Evolutionary conservation across 2,797 vertebrate species (phyloP).

Genomic region (Coendou prehensilis): DNA sequence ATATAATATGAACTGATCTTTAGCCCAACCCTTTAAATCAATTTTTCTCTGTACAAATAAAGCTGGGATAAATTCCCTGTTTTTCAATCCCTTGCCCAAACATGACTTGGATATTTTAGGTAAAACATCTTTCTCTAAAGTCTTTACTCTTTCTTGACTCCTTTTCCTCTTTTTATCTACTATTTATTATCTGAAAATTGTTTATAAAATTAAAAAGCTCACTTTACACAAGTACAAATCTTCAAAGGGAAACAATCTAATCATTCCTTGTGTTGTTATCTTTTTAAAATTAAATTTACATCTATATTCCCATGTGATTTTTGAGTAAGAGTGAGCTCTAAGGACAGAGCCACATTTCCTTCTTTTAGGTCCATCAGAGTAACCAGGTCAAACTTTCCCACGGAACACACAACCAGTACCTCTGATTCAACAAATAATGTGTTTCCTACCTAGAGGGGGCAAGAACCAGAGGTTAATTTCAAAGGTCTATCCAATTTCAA

Average conservation of each 20-base stretch:
- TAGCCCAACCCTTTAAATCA: constrained; percentile 18
- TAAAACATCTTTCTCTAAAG: not conserved
- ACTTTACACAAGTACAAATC: not conserved
- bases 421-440: not conserved
- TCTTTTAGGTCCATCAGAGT: not conserved
- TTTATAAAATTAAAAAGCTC: not conserved
- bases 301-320: not conserved
- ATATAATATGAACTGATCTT: not conserved
- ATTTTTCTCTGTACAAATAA: constrained; percentile 23
- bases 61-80: not conserved
- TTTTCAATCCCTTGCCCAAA: not conserved
- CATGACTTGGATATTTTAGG: not conserved
- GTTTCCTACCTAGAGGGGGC: not conserved
- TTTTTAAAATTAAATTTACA: not conserved
- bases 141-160: not conserved
- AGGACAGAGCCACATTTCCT: not conserved
- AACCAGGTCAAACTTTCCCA: not conserved
- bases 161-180: not conserved
- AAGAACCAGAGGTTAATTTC: not conserved
- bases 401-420: not conserved
- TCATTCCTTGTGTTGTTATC: not conserved
- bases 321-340: not conserved
- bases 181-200: not conserved
- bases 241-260: not conserved
- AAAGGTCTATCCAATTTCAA: not conserved